phyloP scores from a whole-genome alignment of 1,140 invertebrate species.

The Heliconius himera region DNA sequence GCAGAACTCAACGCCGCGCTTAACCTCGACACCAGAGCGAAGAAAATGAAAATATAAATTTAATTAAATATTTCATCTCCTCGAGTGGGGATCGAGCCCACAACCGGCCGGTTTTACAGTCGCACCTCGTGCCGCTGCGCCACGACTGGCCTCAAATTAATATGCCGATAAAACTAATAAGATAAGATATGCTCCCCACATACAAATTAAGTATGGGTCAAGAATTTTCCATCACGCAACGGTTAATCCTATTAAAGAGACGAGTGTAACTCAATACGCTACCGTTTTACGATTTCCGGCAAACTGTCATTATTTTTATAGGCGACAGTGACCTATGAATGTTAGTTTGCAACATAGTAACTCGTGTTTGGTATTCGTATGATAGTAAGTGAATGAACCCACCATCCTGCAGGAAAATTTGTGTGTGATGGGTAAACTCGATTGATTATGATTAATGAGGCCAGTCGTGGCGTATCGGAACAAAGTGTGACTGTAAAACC shows the following conservation, averaged over 20 bases:
- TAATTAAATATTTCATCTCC: too few relatives aligned
- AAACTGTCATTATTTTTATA: conserved; percentile 44
- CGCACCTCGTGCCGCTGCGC: too few relatives aligned
- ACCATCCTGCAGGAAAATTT: conserved; percentile 17
- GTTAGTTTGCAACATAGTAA: conserved; percentile 28
- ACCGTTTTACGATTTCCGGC: conserved; percentile 45
- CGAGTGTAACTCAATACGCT: conserved; percentile 31
- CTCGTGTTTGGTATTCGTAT: conserved; percentile 35
- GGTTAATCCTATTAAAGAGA: conserved; percentile 25
- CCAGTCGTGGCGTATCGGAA: too few relatives aligned
- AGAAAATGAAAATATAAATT: too few relatives aligned
- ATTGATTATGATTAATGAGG: too few relatives aligned
- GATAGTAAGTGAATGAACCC: conserved; percentile 34
- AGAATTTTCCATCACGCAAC: conserved; percentile 24
- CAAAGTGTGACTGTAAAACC: too few relatives aligned
- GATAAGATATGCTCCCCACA: conserved; percentile 27
- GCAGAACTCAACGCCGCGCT: too few relatives aligned
- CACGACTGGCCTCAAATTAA: too few relatives aligned
- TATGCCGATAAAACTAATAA: conserved; percentile 31
- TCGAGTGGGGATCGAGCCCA: too few relatives aligned
- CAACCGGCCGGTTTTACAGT: too few relatives aligned
- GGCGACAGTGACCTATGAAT: conserved; percentile 36
- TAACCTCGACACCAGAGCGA: too few relatives aligned
- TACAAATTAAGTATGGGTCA: conserved; percentile 23
- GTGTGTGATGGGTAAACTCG: not conserved